Base-by-base conservation (phyloP, 2,888 invertebrate species). In the Plebejus anna region DNA sequence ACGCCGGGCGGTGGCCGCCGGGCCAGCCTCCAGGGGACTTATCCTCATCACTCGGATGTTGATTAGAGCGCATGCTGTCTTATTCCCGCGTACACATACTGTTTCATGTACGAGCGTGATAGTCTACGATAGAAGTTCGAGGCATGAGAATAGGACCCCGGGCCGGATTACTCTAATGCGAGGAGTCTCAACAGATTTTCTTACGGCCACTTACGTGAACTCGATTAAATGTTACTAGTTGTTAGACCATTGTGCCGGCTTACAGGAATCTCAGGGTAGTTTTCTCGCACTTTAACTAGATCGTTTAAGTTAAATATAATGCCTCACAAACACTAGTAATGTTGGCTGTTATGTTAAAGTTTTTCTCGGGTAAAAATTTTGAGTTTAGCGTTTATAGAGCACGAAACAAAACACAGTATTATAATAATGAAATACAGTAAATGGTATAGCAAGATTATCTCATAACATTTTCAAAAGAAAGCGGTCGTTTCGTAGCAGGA, bases 161-260 rank as follows among this genome's bases (percentile, higher is more conserved):
- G 66, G 11, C 66, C 66, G 66, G 66, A 66, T 66, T 66, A 66
- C 66, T 13, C 66, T 66, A 66, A 66, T 66, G 66, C 66, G 32
- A 55, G 13, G 32, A 32, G 66, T 66, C 66, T 66, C 66, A 66
- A 66, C 66, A 66, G 66, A 66, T 66, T 66, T 66, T 66, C 66
- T 66, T 66, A 66, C 66, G 32, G 66, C 66, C 66, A 66, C 66
- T 66, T 66, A 36, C 66, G 66, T 13, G 32, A 66, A 66, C 66
- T 66, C 66, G 66, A 66, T 66, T 66, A 66, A 66, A 66, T 66
- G 66, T 66, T 66, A 66, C 66, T 66, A 32, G 28, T 66, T 66
- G 66, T 66, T 66, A 36, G 66, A 66, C 32, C 66, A 36, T 66
- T 66, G 66, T 66, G 66, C 32, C 22, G 32, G 66, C 32, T 66